phyloP scores from a whole-genome alignment of 2,888 invertebrate genomes.

The Phyllotreta cruciferae region DNA sequence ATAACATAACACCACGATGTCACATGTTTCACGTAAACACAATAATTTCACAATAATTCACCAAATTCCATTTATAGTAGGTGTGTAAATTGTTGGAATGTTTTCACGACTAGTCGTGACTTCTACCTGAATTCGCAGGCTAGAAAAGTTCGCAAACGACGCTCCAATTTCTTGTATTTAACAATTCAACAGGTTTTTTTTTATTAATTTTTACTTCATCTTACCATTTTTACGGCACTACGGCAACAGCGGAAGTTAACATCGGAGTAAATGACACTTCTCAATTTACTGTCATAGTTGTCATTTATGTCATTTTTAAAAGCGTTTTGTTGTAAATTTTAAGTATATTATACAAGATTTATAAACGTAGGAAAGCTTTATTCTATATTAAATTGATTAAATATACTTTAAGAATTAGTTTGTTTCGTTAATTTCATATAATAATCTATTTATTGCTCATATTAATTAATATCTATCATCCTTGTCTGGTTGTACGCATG shows the following conservation, averaged over 20 bases:
- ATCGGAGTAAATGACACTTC: constrained; percentile 3
- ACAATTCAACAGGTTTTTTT: no score
- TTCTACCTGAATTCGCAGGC: no score
- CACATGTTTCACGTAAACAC: neutral
- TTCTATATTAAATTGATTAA: neutral
- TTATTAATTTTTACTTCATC: no score
- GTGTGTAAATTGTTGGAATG: no score
- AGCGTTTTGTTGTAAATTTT: constrained; percentile 3
- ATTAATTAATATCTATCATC: no score
- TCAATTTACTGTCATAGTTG: constrained; percentile 15
- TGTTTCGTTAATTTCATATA: no score
- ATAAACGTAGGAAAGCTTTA: neutral
- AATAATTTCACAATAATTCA: neutral
- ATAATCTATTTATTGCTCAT: no score
- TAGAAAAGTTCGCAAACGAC: no score
- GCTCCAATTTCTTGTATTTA: no score
- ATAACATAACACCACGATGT: constrained; percentile 12
- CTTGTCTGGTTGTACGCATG: no score
- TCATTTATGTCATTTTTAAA: constrained; percentile 12
- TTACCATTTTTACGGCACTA: neutral
- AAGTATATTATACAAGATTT: neutral
- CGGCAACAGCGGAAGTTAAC: neutral
- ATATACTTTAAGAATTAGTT: neutral
- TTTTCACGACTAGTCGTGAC: no score
- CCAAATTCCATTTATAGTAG: no score